A percentile compares a stretch with the other conserved stretches of the same genome.
Evolutionary conservation across 1,140 invertebrate genomes (phyloP).

Genomic region (Cyrtorhinus lividipennis): DNA sequence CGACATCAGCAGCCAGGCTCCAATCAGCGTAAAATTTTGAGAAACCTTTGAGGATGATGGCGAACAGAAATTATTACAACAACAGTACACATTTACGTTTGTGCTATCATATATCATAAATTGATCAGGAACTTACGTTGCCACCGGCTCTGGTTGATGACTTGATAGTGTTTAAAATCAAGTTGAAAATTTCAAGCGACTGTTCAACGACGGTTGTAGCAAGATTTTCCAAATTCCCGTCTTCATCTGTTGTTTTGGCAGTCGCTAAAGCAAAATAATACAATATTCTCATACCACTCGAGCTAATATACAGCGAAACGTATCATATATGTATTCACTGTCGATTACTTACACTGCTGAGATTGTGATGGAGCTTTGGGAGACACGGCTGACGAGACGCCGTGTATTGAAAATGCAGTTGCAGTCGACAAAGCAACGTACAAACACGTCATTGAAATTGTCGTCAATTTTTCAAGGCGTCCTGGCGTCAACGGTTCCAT

Average conservation of each 20-base stretch:
- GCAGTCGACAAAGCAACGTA: conserved; percentile 59
- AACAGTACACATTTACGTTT: too few species aligned
- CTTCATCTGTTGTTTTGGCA: conserved; percentile 30
- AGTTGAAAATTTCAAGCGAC: conserved; percentile 65
- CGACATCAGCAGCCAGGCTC: conserved; percentile 69
- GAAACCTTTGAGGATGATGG: conserved; percentile 34
- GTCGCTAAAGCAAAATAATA: too few species aligned
- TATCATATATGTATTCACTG: too few species aligned
- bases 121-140: too few species aligned
- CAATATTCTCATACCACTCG: too few species aligned
- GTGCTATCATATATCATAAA: too few species aligned
- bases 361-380: conserved; percentile 30
- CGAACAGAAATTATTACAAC: too few species aligned
- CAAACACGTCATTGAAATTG: conserved; percentile 62
- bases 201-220: conserved; percentile 54
- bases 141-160: conserved; percentile 73
- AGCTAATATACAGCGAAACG: too few species aligned
- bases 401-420: conserved; percentile 47
- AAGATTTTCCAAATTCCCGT: conserved; percentile 51
- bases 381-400: conserved; percentile 43
- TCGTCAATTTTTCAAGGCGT: conserved; percentile 61
- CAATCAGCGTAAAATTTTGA: conserved; percentile 77
- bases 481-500: conserved; percentile 69
- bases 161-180: conserved; percentile 63
- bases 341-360: conserved; percentile 5